These are phyloP conservation scores for Ischnura elegans DNA, from an alignment of 2,888 invertebrate genomes.

Conservation along the genomic window DNA sequence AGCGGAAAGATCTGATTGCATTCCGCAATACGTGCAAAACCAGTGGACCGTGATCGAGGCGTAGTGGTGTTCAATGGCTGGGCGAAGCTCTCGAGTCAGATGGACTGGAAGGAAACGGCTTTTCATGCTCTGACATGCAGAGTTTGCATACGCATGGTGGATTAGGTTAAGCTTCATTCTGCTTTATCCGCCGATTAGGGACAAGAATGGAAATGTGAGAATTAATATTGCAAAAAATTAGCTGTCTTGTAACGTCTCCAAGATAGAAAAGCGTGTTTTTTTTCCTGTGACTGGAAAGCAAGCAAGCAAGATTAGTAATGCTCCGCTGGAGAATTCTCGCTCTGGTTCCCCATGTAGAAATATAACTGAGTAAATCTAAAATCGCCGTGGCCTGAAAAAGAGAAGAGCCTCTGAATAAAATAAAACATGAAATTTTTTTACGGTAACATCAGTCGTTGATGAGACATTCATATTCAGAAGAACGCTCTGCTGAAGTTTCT, in stretches of 20 bases:
- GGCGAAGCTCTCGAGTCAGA: neutral
- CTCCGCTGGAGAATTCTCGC: neutral
- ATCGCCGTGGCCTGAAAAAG: too few relatives aligned
- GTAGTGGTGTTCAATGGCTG: neutral
- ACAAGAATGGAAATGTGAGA: neutral
- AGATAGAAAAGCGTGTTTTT: neutral
- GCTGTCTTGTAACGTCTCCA: neutral
- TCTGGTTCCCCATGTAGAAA: too few relatives aligned
- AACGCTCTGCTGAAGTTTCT: too few relatives aligned
- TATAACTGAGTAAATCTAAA: too few relatives aligned
- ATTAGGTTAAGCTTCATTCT: neutral
- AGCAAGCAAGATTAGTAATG: neutral
- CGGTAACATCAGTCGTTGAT: too few relatives aligned
- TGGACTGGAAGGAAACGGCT: neutral
- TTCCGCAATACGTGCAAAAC: neutral
- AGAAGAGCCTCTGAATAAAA: too few relatives aligned
- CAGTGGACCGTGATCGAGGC: slow-evolving; percentile 9
- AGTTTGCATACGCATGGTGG: neutral
- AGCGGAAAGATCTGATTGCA: slow-evolving; percentile 25
- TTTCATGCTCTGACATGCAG: neutral
- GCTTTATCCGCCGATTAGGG: neutral
- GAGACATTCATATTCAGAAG: too few relatives aligned
- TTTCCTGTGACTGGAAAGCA: neutral
- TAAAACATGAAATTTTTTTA: too few relatives aligned
- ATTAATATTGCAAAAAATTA: neutral